These are phyloP conservation scores for Heliothis peltigera DNA, from an alignment of 2,888 invertebrate genomes.

Conservation along the genomic window DNA sequence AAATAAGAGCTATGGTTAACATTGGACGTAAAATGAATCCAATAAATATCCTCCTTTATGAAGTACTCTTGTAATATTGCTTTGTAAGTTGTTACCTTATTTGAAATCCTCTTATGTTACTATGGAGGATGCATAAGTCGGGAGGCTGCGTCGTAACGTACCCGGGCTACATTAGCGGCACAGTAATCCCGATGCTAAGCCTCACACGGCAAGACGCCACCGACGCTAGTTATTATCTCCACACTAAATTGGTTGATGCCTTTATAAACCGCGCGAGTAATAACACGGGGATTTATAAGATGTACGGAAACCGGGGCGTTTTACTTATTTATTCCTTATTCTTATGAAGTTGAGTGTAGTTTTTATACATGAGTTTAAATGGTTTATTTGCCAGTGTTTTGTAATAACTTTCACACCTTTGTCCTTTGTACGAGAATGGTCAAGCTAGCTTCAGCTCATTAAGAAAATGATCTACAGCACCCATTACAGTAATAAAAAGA, in stretches of 20 bases:
- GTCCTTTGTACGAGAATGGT: too few species aligned
- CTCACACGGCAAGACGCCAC: conserved; percentile 15
- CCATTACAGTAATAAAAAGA: too few species aligned
- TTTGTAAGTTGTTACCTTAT: not conserved
- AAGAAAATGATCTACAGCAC: too few species aligned
- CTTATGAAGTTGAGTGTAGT: not conserved
- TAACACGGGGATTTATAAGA: conserved; percentile 9
- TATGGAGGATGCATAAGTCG: not conserved
- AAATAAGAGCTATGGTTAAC: not conserved
- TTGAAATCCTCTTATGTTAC: not conserved
- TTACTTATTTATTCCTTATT: not conserved
- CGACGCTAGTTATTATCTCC: conserved; percentile 26
- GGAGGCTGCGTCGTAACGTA: conserved; percentile 12
- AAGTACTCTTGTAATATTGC: not conserved
- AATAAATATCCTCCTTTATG: not conserved
- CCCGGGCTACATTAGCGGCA: conserved; percentile 22
- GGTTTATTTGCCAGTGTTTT: not conserved
- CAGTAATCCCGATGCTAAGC: conserved; percentile 52
- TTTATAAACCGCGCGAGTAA: conserved; percentile 20
- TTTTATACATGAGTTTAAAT: not conserved
- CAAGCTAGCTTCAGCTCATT: too few species aligned
- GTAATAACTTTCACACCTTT: too few species aligned
- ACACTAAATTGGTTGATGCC: conserved; percentile 36
- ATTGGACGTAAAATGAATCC: not conserved
- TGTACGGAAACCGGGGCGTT: not conserved